A percentile compares a stretch with the other conserved stretches of the same genome.
Conservation (phyloP, 2,888 invertebrate species). For the Brenthis daphne region DNA sequence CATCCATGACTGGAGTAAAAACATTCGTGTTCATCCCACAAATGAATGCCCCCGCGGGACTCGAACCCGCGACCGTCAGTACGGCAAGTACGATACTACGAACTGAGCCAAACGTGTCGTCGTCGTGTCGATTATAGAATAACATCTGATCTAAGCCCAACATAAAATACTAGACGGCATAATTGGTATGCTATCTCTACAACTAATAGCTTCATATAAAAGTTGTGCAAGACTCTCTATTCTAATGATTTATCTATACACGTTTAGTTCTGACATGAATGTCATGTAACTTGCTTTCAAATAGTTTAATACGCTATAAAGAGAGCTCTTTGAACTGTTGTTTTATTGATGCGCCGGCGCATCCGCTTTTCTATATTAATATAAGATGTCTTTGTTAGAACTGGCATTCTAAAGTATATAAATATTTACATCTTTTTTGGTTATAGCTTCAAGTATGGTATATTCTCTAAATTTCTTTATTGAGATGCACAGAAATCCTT, state of each 20-base stretch:
- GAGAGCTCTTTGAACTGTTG: conserved; percentile 35
- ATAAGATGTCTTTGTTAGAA: conserved; percentile 20
- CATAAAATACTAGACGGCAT: no score
- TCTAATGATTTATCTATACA: conserved; percentile 18
- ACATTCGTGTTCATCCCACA: no score
- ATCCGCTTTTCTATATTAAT: conserved; percentile 20
- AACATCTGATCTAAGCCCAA: no score
- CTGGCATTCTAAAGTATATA: conserved; percentile 12
- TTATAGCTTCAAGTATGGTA: no score
- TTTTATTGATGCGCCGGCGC: conserved; percentile 36
- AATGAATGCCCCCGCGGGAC: no score
- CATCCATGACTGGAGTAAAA: no score
- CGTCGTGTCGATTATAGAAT: no score
- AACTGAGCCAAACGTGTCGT: no score
- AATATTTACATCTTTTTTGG: not conserved
- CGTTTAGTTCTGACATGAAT: conserved; percentile 18
- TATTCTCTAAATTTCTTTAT: no score
- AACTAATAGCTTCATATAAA: not conserved
- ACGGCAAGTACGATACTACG: no score
- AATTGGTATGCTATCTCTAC: not conserved
- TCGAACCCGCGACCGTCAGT: no score
- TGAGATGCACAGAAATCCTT: no score
- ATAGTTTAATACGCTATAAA: conserved; percentile 35
- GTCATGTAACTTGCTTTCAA: conserved; percentile 22
- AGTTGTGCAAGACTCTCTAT: conserved; percentile 9